A percentile compares a stretch with the other conserved stretches of the same genome.
Evolutionary conservation across 2,888 invertebrate species (phyloP).

Genomic region (Harpagoxenus sublaevis): DNA sequence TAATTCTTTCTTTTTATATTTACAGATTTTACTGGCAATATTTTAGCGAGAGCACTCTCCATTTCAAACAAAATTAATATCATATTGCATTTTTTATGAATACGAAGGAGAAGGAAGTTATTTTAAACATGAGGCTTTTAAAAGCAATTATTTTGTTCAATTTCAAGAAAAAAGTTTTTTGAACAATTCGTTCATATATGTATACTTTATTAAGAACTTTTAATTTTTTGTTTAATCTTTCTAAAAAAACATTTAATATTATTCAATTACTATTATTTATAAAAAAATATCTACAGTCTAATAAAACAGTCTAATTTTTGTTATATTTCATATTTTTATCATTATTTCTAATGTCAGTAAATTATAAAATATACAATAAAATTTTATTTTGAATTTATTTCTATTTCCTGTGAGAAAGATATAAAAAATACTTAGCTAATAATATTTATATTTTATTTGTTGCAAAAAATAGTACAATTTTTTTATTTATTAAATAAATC

Average conservation of each 20-base stretch:
- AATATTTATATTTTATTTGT: neutral
- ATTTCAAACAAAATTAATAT: neutral
- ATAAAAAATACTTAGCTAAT: neutral
- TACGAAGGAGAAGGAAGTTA: neutral
- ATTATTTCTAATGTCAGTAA: neutral
- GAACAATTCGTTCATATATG: neutral
- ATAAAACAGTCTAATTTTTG: neutral
- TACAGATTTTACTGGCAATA: neutral
- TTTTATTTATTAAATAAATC: neutral
- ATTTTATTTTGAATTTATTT: slow-evolving; percentile 1
- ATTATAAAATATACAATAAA: neutral
- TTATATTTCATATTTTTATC: neutral
- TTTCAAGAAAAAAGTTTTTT: neutral
- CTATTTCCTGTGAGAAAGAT: neutral
- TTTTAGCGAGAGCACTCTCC: neutral
- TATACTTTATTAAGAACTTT: neutral
- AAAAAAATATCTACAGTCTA: neutral
- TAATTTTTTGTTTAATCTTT: neutral
- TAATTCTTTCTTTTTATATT: slow-evolving; percentile 3
- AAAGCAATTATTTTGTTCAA: neutral
- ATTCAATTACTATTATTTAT: neutral
- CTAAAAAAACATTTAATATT: neutral
- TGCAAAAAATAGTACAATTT: neutral
- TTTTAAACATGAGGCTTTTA: neutral
- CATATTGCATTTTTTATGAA: neutral